These are phyloP conservation scores for Bombus superbus DNA, from an alignment of 1,140 invertebrate species.

Conservation along the genomic window DNA sequence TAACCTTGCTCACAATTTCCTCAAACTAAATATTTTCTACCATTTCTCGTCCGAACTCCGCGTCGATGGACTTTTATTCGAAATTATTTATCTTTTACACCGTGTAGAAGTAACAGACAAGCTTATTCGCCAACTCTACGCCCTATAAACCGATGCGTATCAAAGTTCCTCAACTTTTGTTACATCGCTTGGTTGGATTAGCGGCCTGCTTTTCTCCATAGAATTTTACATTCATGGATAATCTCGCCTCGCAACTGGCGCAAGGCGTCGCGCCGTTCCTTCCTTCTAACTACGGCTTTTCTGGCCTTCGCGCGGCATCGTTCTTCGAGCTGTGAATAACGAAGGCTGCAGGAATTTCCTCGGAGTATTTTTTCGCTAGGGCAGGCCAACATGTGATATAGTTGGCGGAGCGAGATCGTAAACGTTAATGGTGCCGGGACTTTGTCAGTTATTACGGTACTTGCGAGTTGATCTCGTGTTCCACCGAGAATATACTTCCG, in stretches of 20 bases:
- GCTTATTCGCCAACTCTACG: background rate
- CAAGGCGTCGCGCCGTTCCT: background rate
- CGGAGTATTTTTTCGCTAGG: constrained; percentile 41
- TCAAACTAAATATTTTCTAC: no score
- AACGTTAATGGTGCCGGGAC: constrained; percentile 51
- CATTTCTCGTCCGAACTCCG: no score
- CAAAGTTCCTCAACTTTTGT: background rate
- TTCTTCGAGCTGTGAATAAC: constrained; percentile 21
- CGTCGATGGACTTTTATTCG: no score
- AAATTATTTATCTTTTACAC: no score
- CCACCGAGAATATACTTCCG: constrained; percentile 41
- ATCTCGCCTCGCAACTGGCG: background rate
- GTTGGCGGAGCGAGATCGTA: constrained; percentile 40
- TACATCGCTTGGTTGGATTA: background rate
- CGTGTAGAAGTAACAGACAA: no score
- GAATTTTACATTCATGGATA: constrained; percentile 14
- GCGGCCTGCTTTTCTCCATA: background rate
- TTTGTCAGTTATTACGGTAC: constrained; percentile 52
- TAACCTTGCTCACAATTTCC: no score
- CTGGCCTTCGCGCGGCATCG: background rate
- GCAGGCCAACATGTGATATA: constrained; percentile 24
- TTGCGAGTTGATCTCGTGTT: constrained; percentile 44
- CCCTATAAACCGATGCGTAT: background rate
- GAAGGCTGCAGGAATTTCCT: constrained; percentile 32
- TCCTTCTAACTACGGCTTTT: background rate